phyloP scores from a whole-genome alignment of 2,113 vertebrate genomes.

The Oceanodroma tethys region DNA sequence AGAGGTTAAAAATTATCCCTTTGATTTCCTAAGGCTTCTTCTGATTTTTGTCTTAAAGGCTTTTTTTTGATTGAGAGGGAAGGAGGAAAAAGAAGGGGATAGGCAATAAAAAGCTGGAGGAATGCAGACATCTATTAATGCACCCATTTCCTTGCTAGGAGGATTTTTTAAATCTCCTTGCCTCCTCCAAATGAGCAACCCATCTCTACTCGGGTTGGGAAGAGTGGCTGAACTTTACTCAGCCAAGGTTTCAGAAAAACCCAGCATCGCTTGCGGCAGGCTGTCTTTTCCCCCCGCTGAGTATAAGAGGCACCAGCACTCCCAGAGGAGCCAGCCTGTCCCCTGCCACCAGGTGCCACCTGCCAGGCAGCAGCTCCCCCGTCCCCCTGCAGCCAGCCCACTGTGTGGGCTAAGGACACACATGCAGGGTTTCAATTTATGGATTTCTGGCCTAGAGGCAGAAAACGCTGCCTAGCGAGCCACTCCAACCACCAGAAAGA shows the following conservation, averaged over 20 bases:
- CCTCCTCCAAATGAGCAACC: not conserved
- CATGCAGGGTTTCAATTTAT: not conserved
- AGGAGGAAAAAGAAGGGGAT: not conserved
- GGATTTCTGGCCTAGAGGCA: not conserved
- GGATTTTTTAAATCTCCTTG: not conserved
- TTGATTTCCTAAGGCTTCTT: not conserved
- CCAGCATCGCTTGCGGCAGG: not conserved
- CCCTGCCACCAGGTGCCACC: not conserved
- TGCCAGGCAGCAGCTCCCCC: not conserved
- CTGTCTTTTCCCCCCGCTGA: not conserved
- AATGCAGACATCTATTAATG: not conserved
- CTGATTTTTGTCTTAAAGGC: not conserved
- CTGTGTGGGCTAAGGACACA: not conserved
- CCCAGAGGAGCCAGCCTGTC: not conserved
- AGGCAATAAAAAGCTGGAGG: not conserved
- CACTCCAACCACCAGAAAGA: not conserved
- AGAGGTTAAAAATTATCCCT: not conserved
- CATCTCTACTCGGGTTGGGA: not conserved
- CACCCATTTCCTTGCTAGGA: not conserved
- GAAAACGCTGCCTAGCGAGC: not conserved
- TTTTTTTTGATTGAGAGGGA: not conserved
- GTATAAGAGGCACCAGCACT: not conserved
- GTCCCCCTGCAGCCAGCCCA: not conserved
- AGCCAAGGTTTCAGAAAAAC: not conserved
- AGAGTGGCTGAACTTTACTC: not conserved